Evolutionary conservation across 2,797 vertebrate species (phyloP), one percentile per base, ranked within the genome.

Genomic region (Gymnoscopelus braueri): DNA sequence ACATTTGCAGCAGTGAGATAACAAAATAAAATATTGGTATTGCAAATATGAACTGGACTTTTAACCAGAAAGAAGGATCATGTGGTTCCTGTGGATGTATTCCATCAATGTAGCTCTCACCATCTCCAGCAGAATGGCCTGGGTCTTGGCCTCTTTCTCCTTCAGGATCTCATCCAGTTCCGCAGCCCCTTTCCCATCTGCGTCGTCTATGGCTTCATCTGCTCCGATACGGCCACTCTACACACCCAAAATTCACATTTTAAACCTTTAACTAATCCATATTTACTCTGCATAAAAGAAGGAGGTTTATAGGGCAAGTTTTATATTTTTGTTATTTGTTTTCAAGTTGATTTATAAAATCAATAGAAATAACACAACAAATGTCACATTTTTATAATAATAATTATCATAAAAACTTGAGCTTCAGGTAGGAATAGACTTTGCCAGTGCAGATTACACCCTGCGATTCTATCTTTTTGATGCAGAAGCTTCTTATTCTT

Each of bases 211-310:
- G 79, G 91, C 95, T 89, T 99, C 98, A 82, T 99, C 98, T 3
- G 98, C 98, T 86, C 97, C 96, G 55, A 99, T 99, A 65, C 97
- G 94, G 23, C 98, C 98, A 64, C 98, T 99, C 98, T 99, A 79
- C 13, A 76, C 4, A 72, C 7, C n/a, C n/a, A 11, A 2, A 10
- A 44, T 10, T 44, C 39, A 44, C 39, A 44, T 44, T 44, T 44
- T 44, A 44, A 44, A 44, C 39, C 39, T 44, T 44, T 44, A 44
- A 44, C 39, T 8, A 7, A 44, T 44, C 39, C 39, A 44, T 3
- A 35, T 35, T 35, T 35, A 35, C 32, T 35, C 32, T 35, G 32
- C 32, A 35, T 35, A 35, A 35, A 5, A 35, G 0, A 35, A 2
- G 3, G 26, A 29, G 26, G 26, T 29, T 29, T 29, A 29, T 29